A percentile compares a stretch with the other conserved stretches of the same genome.
Conservation (phyloP, 2,113 vertebrate genomes). For the Laticauda laticaudata region DNA sequence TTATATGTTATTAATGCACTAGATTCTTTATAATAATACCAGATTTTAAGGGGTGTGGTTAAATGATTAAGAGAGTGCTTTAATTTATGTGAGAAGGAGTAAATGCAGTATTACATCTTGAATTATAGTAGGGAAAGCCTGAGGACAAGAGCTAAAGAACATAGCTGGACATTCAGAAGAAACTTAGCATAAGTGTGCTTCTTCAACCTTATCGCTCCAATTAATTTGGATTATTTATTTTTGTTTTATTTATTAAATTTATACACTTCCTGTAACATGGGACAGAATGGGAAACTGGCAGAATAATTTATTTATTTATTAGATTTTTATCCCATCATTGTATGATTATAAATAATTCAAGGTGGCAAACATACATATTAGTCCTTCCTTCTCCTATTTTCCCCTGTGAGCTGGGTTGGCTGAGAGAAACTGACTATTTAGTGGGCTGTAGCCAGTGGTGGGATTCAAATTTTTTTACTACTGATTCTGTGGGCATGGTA, state of each 20-base stretch:
- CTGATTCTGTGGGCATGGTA: no score
- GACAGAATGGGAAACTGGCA: not conserved
- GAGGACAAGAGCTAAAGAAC: not conserved
- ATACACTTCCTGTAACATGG: not conserved
- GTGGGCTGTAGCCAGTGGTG: not conserved
- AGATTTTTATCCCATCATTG: not conserved
- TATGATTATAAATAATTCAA: not conserved
- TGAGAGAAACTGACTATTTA: not conserved
- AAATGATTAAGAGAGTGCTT: not conserved
- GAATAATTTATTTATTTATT: not conserved
- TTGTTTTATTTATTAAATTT: not conserved
- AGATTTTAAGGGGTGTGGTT: not conserved
- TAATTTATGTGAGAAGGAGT: not conserved
- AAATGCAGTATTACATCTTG: not conserved
- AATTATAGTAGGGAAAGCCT: not conserved
- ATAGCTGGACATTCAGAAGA: not conserved
- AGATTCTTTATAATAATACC: not conserved
- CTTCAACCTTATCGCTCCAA: not conserved
- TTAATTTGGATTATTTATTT: not conserved
- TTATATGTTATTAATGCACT: not conserved
- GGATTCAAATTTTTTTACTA: no score
- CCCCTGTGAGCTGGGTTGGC: not conserved
- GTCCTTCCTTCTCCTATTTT: not conserved
- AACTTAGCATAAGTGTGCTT: not conserved
- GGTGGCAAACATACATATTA: not conserved